Evolutionary conservation across 2,113 vertebrate species (phyloP).

Genomic region (Macheiramphus alcinus): DNA sequence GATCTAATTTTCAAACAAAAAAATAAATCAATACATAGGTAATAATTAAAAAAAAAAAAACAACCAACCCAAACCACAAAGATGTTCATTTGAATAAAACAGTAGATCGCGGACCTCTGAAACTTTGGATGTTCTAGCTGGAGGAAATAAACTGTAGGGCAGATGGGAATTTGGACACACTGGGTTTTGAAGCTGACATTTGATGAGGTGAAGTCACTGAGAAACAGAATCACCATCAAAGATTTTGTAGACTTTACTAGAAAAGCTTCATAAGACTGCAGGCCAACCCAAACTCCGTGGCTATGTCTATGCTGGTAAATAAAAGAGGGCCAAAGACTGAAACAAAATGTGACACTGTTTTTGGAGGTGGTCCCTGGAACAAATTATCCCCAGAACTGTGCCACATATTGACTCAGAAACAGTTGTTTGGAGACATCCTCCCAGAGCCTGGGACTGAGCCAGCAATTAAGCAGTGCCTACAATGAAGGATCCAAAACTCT

Average conservation of each 20-base stretch:
- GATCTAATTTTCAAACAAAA: neutral
- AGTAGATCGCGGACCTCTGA: neutral
- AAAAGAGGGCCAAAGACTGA: neutral
- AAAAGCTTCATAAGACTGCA: neutral
- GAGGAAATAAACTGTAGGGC: neutral
- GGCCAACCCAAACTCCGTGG: neutral
- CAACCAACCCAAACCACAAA: neutral
- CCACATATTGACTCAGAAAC: neutral
- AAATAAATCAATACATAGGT: neutral
- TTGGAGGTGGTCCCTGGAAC: conserved; percentile 2
- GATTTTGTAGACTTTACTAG: neutral
- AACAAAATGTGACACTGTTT: conserved; percentile 7
- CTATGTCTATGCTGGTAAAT: neutral
- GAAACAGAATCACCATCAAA: neutral
- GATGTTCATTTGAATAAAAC: neutral
- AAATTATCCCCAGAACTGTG: neutral
- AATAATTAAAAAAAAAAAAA: neutral
- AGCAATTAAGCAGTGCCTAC: neutral
- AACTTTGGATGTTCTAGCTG: neutral
- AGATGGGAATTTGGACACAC: neutral
- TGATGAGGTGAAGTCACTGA: neutral
- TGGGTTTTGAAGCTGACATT: neutral
- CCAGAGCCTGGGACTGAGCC: neutral
- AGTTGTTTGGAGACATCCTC: conserved; percentile 1
- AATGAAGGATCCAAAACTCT: neutral